Evolutionary conservation across 1,140 invertebrate genomes (phyloP), one percentile per base, ranked within the genome.

Genomic region (Drosophila rufa): DNA sequence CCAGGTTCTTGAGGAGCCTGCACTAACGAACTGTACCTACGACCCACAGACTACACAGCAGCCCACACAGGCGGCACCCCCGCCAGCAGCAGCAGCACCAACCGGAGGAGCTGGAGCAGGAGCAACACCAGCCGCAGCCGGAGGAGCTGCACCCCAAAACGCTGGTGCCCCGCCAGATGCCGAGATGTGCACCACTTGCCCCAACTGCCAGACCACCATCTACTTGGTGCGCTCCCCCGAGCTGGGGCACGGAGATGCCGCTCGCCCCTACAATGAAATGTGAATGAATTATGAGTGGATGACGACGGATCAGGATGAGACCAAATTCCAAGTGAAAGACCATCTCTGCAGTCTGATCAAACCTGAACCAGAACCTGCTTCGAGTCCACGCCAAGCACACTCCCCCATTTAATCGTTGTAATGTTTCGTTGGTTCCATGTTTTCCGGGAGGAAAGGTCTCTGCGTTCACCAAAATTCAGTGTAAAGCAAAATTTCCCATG

Each of bases 181-280:
- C 12, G 91, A 92, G 57, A 80, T 92, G 82, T 92, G 91, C 58
- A 92, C 91, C 43, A 92, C 91, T 25, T 92, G 91, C 42, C 91
- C 91, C 25, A 92, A 92, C 65, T 92, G 91, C 58, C 89, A 91
- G 58, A 91, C 91, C 9, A 92, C 89, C 11, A 92, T 92, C 14
- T 91, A 91, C 64, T 59, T 92, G 57, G 85, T 92, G 15, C 91
- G 91, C 43, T 46, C 75, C 8, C 69, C 86, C 5, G 91, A 92
- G 22, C 25, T 82, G 55, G 85, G 85, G 4, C 42, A 91, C 11
- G 87, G 86, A 8, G 87, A 91, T 68, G 76, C 58, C 15, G 67
- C 4, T 7, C 67, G 7, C 43, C 80, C 15, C 36, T 75, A 38
- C 68, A 91, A 48, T 79, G 68, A 75, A 47, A 19, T n/a, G 30